Evolutionary conservation across 2,888 invertebrate genomes (phyloP), one percentile per base, ranked within the genome.

Genomic region (Pammene aurita): DNA sequence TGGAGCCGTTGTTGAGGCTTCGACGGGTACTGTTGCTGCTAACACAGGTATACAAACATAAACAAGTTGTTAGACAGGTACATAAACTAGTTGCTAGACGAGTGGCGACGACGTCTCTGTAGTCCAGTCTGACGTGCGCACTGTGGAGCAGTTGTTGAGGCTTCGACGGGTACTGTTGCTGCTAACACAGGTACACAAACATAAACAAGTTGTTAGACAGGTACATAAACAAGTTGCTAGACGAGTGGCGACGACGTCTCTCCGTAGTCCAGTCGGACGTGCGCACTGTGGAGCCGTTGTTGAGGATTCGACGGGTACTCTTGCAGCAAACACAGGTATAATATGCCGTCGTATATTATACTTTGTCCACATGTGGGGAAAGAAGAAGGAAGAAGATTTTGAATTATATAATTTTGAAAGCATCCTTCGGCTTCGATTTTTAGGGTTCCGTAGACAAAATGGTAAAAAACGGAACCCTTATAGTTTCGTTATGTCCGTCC

Each of bases 1-100:
- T 96, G 5, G 97, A 98, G 83, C 98, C 97, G 0, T 92, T 98
- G 55, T 88, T 98, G 34, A 95, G 96, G 73, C 90, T 98, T 73
- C 93, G 97, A 4, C 93, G 97, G 65, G 96, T 96, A 68, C 88
- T 96, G 14, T 84, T 98, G 60, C 94, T 95, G 57, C 95, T 97
- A 77, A 80, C 93, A 71, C 88, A 93, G 86, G 87, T 93, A 78
- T 35, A 35, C n/a, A n/a, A n/a, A n/a, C n/a, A n/a, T n/a, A n/a
- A n/a, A n/a, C n/a, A n/a, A n/a, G n/a, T n/a, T n/a, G n/a, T n/a
- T n/a, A n/a, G n/a, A n/a, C n/a, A n/a, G n/a, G n/a, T n/a, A n/a
- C n/a, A n/a, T 95, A 34, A 88, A 88, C 13, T 86, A 92, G 70
- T 89, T 96, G 77, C 88, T 95, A 11, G 93, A 93, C 26, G 95